These are phyloP conservation scores for Chiloscyllium plagiosum DNA, from an alignment of 2,113 vertebrate species.

Conservation along the genomic window DNA sequence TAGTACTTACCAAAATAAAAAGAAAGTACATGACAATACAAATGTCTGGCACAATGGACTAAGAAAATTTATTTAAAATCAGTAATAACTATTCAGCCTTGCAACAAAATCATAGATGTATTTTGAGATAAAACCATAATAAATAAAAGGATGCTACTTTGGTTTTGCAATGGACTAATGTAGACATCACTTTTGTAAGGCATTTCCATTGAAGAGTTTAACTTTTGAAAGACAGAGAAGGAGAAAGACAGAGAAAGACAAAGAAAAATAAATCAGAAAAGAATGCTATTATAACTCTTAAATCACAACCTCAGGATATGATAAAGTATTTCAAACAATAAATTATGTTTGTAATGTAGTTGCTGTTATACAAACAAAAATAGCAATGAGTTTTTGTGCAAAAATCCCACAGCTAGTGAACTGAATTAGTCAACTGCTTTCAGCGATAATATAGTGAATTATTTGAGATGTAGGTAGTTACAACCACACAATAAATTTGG, in stretches of 20 bases:
- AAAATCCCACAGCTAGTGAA: neutral
- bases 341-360: conserved; percentile 3
- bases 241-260: neutral
- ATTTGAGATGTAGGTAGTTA: neutral
- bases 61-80: neutral
- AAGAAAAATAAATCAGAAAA: neutral
- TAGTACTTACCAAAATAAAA: neutral
- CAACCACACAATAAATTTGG: neutral
- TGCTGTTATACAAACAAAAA: neutral
- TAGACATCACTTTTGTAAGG: neutral
- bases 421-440: neutral
- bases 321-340: neutral
- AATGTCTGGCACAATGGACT: neutral
- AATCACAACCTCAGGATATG: neutral
- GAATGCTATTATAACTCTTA: neutral
- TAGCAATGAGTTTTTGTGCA: neutral
- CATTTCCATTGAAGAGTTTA: neutral
- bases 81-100: neutral
- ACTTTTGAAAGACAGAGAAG: neutral
- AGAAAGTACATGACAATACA: neutral
- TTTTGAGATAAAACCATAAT: neutral
- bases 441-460: neutral
- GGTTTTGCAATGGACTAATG: neutral
- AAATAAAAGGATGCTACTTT: neutral
- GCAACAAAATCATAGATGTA: neutral